These are phyloP conservation scores for Limnephilus marmoratus DNA, from an alignment of 2,888 invertebrate genomes.

Conservation along the genomic window DNA sequence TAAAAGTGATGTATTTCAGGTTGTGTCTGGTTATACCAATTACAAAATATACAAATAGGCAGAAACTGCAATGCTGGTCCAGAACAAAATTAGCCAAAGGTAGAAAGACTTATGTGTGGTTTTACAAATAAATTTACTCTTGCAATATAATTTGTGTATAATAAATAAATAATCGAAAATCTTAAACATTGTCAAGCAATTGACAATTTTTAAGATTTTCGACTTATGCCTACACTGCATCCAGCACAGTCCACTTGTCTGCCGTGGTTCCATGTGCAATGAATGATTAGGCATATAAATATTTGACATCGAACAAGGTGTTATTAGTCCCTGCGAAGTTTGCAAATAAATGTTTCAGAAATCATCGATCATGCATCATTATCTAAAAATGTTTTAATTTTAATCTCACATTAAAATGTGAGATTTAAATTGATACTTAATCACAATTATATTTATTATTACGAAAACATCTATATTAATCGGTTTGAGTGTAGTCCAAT, in stretches of 20 bases:
- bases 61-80: too few relatives aligned
- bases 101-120: too few relatives aligned
- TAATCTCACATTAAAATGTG: background rate
- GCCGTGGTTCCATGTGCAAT: background rate
- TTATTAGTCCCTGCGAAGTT: background rate
- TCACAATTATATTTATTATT: background rate
- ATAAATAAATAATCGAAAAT: too few relatives aligned
- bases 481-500: background rate
- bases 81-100: too few relatives aligned
- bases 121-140: too few relatives aligned
- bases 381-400: background rate
- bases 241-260: background rate
- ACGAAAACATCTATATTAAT: background rate
- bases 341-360: background rate
- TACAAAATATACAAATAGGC: too few relatives aligned
- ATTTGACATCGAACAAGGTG: slow-evolving; percentile 4
- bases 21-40: too few relatives aligned
- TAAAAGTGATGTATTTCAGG: too few relatives aligned
- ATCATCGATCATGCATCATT: slow-evolving; percentile 1
- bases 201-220: background rate
- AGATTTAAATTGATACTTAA: background rate
- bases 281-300: background rate
- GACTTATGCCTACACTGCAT: background rate
- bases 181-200: too few relatives aligned
- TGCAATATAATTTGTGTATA: too few relatives aligned